Conservation (phyloP, 2,797 vertebrate species). For the Neopelma chrysocephalum region DNA sequence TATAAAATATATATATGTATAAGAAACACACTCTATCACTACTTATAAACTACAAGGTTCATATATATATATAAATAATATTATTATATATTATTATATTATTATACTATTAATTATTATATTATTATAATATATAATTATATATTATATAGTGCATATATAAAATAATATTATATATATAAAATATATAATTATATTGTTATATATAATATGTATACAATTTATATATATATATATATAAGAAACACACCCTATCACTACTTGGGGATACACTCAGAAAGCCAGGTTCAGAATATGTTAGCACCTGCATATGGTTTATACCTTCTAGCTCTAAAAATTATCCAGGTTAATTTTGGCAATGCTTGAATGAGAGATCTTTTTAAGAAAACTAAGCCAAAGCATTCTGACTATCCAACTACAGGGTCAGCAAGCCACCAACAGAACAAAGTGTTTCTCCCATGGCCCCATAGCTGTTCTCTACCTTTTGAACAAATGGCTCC, state of each 20-base stretch:
- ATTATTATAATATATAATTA: no score
- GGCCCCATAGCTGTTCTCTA: background rate
- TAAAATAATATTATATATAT: no score
- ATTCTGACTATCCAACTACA: background rate
- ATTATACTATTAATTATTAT: no score
- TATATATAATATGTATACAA: no score
- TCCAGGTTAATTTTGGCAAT: background rate
- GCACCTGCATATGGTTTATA: background rate
- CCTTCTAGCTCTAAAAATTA: background rate
- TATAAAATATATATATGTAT: no score
- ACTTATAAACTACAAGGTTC: no score
- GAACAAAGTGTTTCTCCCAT: background rate
- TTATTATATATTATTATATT: no score
- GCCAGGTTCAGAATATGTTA: background rate
- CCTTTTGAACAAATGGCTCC: background rate
- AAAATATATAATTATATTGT: no score
- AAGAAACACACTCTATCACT: no score
- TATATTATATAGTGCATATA: no score
- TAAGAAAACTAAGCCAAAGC: background rate
- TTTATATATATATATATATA: no score
- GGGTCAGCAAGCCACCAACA: background rate
- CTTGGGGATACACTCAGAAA: background rate
- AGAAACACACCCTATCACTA: background rate
- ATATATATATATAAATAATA: no score
- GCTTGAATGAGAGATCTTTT: background rate